These are phyloP conservation scores for Okamejei kenojei DNA, from an alignment of 2,797 vertebrate species.

Conservation along the genomic window DNA sequence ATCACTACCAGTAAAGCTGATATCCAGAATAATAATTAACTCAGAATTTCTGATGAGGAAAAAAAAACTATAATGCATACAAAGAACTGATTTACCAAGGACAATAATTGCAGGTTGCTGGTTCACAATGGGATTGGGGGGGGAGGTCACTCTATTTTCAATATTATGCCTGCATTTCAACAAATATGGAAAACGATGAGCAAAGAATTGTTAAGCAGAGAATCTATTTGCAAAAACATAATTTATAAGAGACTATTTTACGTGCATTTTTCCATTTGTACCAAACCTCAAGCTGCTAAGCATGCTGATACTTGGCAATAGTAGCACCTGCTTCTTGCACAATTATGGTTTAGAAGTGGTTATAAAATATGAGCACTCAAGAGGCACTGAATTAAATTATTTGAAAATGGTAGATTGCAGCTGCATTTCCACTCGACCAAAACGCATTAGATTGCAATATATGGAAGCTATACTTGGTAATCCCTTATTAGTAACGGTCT, in stretches of 20 bases:
- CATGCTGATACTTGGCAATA: background rate
- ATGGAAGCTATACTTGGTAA: no score
- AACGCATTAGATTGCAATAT: background rate
- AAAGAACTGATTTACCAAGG: no score
- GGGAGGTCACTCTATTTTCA: background rate
- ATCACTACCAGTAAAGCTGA: no score
- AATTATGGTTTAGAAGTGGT: background rate
- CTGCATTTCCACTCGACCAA: background rate
- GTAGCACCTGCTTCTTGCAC: background rate
- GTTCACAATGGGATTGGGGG: no score
- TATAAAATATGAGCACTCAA: background rate
- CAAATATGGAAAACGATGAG: background rate
- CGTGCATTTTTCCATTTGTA: background rate
- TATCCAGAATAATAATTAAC: no score
- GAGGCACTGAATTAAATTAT: background rate
- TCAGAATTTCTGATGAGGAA: no score
- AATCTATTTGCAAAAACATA: background rate
- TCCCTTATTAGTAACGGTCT: no score
- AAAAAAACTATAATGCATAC: no score
- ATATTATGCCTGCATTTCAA: background rate
- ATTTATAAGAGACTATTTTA: background rate
- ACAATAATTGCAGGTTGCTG: no score
- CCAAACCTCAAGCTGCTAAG: background rate
- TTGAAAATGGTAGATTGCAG: background rate
- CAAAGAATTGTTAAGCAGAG: background rate